Percentiles rank a stretch among this genome's conserved stretches.
Evolutionary conservation across 1,140 invertebrate genomes (phyloP).

Genomic region (Aphidius ervi): DNA sequence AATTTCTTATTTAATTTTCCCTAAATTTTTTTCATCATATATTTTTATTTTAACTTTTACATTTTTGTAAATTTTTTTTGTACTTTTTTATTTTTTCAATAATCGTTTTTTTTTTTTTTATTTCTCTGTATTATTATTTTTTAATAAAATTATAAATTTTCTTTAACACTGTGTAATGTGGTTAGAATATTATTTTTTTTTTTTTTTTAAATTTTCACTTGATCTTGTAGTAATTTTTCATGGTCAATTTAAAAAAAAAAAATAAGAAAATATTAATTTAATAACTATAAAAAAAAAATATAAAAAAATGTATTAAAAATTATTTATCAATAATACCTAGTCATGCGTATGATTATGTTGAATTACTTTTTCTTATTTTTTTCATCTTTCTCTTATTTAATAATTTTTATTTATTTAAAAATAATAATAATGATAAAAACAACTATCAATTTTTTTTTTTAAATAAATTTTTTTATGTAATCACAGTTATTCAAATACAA

Average conservation of each 20-base stretch:
- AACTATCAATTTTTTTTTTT: no score
- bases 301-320: conserved; percentile 6
- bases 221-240: neutral
- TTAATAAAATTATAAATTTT: neutral
- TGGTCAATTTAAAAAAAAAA: conserved; percentile 2
- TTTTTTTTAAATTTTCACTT: neutral
- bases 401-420: no score
- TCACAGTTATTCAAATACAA: no score
- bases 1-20: no score
- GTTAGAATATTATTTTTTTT: neutral
- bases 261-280: neutral
- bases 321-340: conserved; percentile 15
- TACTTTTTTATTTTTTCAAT: no score
- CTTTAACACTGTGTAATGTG: neutral
- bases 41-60: no score
- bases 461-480: no score
- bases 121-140: no score
- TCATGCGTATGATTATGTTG: conserved; percentile 16
- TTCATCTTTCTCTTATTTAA: no score
- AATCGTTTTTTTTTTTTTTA: neutral
- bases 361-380: neutral
- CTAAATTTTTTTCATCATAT: no score
- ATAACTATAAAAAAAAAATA: neutral
- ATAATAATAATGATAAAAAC: no score
- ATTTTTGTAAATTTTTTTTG: no score